Evolutionary conservation across 2,888 invertebrate genomes (phyloP).

Genomic region (Chaetogeoica ovagalla): DNA sequence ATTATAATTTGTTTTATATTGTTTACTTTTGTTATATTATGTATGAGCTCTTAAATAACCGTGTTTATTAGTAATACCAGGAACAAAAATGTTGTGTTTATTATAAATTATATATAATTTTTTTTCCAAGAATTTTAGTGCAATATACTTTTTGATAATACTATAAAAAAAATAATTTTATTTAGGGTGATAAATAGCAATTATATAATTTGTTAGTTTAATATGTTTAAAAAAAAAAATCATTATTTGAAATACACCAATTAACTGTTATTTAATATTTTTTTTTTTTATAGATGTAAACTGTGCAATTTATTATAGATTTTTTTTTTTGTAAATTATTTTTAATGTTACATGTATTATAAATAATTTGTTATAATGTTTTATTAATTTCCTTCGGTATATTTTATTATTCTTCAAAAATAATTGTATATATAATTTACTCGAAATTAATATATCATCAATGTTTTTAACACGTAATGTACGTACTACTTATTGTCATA

Average conservation of each 20-base stretch:
- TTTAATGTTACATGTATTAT: slow-evolving; percentile 14
- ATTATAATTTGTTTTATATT: slow-evolving; percentile 12
- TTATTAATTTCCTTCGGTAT: not conserved
- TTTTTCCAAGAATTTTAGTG: slow-evolving; percentile 15
- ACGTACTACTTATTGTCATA: not conserved
- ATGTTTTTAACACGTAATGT: not conserved
- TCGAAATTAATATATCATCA: not conserved
- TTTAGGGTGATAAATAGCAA: not conserved
- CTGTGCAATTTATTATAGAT: not conserved
- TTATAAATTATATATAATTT: not conserved
- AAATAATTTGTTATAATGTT: slow-evolving; percentile 29
- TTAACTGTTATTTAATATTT: slow-evolving; percentile 3
- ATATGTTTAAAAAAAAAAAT: not conserved
- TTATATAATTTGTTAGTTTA: slow-evolving; percentile 14
- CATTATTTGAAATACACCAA: not conserved
- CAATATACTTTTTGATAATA: slow-evolving; percentile 14
- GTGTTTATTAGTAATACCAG: slow-evolving; percentile 4
- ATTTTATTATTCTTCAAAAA: not conserved
- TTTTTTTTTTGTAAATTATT: slow-evolving; percentile 8
- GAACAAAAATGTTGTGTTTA: slow-evolving; percentile 33
- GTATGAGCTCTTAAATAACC: slow-evolving; percentile 2
- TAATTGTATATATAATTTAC: slow-evolving; percentile 4
- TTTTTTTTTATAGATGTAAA: not conserved
- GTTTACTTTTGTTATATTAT: slow-evolving; percentile 6
- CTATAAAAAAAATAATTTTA: slow-evolving; percentile 18